These are phyloP conservation scores for Neolamprologus tretocephalus DNA, from an alignment of 2,113 vertebrate species.

Conservation along the genomic window DNA sequence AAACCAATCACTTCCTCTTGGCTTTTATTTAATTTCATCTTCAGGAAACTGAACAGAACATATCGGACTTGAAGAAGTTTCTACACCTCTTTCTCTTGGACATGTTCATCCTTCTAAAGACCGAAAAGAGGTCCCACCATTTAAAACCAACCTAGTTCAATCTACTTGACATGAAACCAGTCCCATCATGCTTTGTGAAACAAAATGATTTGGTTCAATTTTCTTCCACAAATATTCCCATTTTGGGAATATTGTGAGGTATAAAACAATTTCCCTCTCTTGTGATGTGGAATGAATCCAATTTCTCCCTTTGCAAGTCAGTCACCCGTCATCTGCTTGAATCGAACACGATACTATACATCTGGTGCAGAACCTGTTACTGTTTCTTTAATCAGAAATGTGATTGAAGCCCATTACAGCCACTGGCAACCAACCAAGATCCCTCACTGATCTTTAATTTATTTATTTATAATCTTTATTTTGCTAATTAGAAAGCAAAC, in stretches of 20 bases:
- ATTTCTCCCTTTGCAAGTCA: not conserved
- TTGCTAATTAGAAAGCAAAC: not conserved
- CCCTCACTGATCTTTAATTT: slow-evolving; percentile 38
- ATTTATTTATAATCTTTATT: not conserved
- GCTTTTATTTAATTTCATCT: not conserved
- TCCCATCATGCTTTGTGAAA: not conserved
- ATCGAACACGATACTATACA: not conserved
- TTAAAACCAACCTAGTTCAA: not conserved
- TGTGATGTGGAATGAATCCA: fast-evolving
- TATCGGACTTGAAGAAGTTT: not conserved
- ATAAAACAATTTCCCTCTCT: not conserved
- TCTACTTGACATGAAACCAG: not conserved
- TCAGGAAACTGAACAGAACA: not conserved
- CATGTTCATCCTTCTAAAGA: not conserved
- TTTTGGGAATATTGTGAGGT: not conserved
- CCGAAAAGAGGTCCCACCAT: not conserved
- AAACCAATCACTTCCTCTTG: not conserved
- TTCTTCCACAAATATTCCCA: not conserved
- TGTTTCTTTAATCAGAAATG: not conserved
- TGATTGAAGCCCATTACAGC: not conserved
- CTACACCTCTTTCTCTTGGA: not conserved
- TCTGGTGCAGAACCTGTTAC: not conserved
- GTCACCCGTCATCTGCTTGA: not conserved
- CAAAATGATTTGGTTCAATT: not conserved
- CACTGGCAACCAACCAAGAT: slow-evolving; percentile 51